These are phyloP conservation scores for Limanda limanda DNA, from an alignment of 2,113 vertebrate species.

Conservation along the genomic window DNA sequence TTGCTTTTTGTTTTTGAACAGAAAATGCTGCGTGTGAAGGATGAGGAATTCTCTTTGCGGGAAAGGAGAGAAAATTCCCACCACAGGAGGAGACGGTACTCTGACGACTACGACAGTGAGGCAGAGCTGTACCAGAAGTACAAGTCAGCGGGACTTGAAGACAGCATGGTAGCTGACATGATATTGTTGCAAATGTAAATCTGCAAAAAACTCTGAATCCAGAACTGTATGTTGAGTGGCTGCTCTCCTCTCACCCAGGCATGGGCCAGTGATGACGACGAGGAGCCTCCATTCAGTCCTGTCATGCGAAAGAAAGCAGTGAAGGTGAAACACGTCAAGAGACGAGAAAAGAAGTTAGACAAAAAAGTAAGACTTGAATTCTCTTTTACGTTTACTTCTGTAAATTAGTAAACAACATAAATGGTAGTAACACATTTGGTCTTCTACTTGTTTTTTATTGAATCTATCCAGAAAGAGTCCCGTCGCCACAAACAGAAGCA, in stretches of 20 bases:
- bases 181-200: background rate
- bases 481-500: conserved; percentile 93
- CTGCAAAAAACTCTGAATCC: background rate
- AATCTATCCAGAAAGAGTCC: conserved; percentile 86
- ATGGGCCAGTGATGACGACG: conserved; percentile 90
- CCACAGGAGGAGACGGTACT: conserved; percentile 85
- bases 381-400: background rate
- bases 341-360: conserved; percentile 93
- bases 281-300: conserved; percentile 86
- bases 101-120: conserved; percentile 89
- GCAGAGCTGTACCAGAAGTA: conserved; percentile 89
- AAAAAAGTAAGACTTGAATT: conserved; percentile 83
- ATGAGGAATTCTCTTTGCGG: conserved; percentile 83
- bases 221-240: background rate
- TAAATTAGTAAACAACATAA: background rate
- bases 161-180: conserved; percentile 77
- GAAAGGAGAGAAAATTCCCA: conserved; percentile 86
- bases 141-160: conserved; percentile 85
- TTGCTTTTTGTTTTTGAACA: conserved; percentile 49
- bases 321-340: conserved; percentile 95
- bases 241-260: conserved; percentile 72
- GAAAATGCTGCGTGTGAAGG: conserved; percentile 93
- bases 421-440: background rate
- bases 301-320: conserved; percentile 91
- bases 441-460: background rate